phyloP scores from a whole-genome alignment of 2,113 vertebrate genomes.

The Odobenus rosmarus region DNA sequence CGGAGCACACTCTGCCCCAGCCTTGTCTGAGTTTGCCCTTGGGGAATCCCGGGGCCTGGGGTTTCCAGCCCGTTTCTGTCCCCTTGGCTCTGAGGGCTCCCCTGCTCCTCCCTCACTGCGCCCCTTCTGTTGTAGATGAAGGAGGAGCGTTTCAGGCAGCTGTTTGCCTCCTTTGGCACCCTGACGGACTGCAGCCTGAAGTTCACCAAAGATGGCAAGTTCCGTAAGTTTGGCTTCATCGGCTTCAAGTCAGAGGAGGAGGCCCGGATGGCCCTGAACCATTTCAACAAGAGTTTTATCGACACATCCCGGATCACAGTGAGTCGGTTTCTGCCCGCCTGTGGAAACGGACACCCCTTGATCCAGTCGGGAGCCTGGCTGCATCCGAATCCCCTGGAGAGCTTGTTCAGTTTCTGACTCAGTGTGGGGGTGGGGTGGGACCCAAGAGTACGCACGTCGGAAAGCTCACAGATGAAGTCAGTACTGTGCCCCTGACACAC shows the following conservation, averaged over 20 bases:
- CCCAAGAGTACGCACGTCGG: accelerated
- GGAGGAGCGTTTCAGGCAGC: constrained; percentile 92
- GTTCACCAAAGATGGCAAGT: constrained; percentile 96
- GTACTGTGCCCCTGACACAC: accelerated
- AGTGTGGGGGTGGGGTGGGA: too few species aligned
- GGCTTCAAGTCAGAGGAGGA: constrained; percentile 94
- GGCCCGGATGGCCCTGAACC: constrained; percentile 88
- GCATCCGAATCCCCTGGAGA: neutral
- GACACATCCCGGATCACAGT: constrained; percentile 94
- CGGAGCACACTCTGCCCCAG: too few species aligned
- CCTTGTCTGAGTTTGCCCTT: accelerated
- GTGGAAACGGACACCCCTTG: accelerated
- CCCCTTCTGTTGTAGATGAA: constrained; percentile 88
- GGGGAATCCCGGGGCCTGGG: neutral
- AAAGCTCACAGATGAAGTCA: accelerated
- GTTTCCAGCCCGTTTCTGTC: neutral
- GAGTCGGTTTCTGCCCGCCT: neutral
- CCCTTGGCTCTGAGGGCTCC: neutral
- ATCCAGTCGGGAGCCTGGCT: neutral
- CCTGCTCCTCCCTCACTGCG: accelerated
- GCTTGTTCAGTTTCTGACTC: neutral
- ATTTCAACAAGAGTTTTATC: constrained; percentile 95
- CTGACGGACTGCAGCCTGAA: constrained; percentile 95
- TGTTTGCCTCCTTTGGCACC: constrained; percentile 92
- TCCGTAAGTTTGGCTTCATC: constrained; percentile 97